Base-by-base conservation (phyloP, 2,797 vertebrate species). In the Mormyrops boulengeri region DNA sequence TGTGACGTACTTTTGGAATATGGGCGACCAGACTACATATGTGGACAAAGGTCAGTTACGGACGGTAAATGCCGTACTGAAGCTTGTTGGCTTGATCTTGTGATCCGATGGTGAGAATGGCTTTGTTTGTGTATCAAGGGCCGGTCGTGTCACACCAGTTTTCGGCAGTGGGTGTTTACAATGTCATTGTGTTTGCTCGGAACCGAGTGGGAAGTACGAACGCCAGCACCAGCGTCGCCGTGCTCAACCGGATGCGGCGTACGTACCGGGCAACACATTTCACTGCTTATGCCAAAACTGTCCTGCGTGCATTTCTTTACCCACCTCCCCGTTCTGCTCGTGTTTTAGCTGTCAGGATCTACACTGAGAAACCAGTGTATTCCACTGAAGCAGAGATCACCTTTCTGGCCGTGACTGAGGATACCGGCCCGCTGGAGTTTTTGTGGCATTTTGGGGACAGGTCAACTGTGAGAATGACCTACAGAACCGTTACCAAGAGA, bases 391-490 rank as follows among this genome's bases (percentile, higher is more conserved):
- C 92, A 0, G 93, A 96, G 1, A 88, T 97, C 44, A 93, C 50
- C 3, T 95, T 97, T 49, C 44, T 90, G 86, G 96, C 94, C 73
- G 73, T 94, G 88, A 93, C 94, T 7, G 91, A 94, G 77, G 92
- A 91, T 4, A 41, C 90, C 0, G 91, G 92, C 22, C 91, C 92
- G 4, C 87, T 95, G 50, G 94, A 95, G 88, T 95, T 97, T 88
- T 14, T 93, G 0, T 97, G 97, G 97, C 55, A 93, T 91, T 97
- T 97, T 90, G 96, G 96, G 90, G 95, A 97, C 85, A 93, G 93
- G 1, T 90, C 14, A 9, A 91, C 94, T 5, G 66, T 93, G 90
- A 94, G 90, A 92, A 96, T 95, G n/a, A 87, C 91, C 9, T 94
- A 92, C 2, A 96, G 93, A 88, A 93, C 88, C 3, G n/a, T 96